Evolutionary conservation across 2,888 invertebrate species (phyloP).

Genomic region (Glyphotaelius pellucidus): DNA sequence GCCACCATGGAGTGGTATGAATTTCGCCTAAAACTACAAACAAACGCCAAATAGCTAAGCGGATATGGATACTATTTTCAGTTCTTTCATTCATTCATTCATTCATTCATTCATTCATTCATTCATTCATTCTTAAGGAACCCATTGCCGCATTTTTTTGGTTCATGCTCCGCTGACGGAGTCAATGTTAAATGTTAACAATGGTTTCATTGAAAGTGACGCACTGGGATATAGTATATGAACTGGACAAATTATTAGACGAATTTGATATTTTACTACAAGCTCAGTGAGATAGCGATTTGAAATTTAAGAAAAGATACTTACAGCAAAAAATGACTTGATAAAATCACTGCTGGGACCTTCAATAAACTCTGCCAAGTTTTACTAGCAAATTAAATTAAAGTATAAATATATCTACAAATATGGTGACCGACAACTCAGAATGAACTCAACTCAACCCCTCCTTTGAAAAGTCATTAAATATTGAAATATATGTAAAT

Average conservation of each 20-base stretch:
- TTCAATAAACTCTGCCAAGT: no score
- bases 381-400: no score
- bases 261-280: background rate
- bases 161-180: conserved; percentile 10
- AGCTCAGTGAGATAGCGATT: background rate
- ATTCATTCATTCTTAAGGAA: background rate
- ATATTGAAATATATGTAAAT: no score
- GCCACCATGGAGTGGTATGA: conserved; percentile 13
- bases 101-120: background rate
- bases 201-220: background rate
- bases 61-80: conserved; percentile 47
- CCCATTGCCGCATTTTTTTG: conserved; percentile 4
- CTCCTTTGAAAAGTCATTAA: no score
- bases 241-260: background rate
- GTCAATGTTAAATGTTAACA: conserved; percentile 19
- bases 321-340: no score
- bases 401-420: no score
- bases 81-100: conserved; percentile 27
- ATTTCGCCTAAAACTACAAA: conserved; percentile 15
- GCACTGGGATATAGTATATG: background rate
- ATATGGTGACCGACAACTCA: no score
- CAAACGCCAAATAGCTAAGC: conserved; percentile 34
- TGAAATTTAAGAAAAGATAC: no score
- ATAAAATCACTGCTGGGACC: no score
- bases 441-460: no score